phyloP scores from a whole-genome alignment of 2,113 vertebrate genomes.

The Diphyllodes magnificus region DNA sequence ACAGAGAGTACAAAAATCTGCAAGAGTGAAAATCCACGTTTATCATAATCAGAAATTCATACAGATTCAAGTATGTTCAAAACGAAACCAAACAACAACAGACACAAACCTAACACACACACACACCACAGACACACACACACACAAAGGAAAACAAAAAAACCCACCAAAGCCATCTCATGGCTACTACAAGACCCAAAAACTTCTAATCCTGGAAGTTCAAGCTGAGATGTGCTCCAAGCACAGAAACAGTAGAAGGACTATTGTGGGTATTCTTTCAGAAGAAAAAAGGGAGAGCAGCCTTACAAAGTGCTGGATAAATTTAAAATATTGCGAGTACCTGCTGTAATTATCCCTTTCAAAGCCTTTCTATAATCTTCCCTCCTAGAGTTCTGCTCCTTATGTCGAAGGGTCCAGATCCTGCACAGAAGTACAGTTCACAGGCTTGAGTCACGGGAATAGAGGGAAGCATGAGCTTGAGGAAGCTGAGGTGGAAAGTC shows the following conservation, averaged over 20 bases:
- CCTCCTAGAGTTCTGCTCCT: background rate
- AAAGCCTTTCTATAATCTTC: background rate
- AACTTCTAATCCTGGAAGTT: background rate
- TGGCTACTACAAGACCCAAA: background rate
- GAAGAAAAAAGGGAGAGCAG: background rate
- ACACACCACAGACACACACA: too few relatives aligned
- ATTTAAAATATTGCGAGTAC: background rate
- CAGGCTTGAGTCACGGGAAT: background rate
- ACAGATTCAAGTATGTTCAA: background rate
- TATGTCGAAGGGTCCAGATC: background rate
- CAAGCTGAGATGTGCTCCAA: background rate
- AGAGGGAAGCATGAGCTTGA: background rate
- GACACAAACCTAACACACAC: background rate
- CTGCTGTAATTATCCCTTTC: background rate
- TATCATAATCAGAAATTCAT: accelerated
- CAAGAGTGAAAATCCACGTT: background rate
- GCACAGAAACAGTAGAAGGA: background rate
- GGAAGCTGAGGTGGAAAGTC: background rate
- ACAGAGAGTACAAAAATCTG: background rate
- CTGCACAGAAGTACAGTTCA: background rate
- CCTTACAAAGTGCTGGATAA: background rate
- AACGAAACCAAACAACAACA: background rate
- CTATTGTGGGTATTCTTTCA: background rate
- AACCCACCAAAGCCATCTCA: background rate
- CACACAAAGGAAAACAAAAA: background rate